These are phyloP conservation scores for Scaptomyza graminum DNA, from an alignment of 1,140 invertebrate genomes.

Conservation along the genomic window DNA sequence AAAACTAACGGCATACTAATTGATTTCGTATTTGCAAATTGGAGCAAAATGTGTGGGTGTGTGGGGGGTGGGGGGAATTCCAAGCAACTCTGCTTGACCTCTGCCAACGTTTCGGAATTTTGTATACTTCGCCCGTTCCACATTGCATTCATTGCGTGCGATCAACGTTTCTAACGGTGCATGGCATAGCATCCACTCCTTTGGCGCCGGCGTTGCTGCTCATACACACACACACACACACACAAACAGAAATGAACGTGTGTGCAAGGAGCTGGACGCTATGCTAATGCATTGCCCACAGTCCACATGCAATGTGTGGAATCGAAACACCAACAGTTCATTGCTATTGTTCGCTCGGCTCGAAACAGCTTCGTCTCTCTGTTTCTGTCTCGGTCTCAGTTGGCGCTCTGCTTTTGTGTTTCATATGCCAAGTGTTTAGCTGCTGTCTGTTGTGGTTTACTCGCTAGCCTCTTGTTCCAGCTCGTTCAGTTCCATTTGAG, in stretches of 20 bases:
- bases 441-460: constrained; percentile 24
- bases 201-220: constrained; percentile 20
- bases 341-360: neutral
- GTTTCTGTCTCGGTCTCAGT: neutral
- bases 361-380: neutral
- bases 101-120: neutral
- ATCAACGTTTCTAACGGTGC: constrained; percentile 24
- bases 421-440: constrained; percentile 25
- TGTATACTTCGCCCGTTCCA: too few relatives aligned
- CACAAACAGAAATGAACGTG: neutral
- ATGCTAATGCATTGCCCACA: constrained; percentile 9
- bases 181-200: constrained; percentile 10
- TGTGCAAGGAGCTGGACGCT: constrained; percentile 16
- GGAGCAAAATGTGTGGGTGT: too few relatives aligned
- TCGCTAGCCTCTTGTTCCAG: constrained; percentile 15
- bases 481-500: constrained; percentile 43
- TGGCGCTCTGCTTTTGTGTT: constrained; percentile 13
- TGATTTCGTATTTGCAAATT: constrained; percentile 4
- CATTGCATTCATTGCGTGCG: neutral
- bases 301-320: constrained; percentile 26
- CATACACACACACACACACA: neutral
- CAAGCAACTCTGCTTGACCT: neutral
- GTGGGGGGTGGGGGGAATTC: neutral
- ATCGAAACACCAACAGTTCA: constrained; percentile 25
- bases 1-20: constrained; percentile 24